Percentiles rank a stretch among this genome's conserved stretches.
Evolutionary conservation across 1,140 invertebrate genomes (phyloP).

Genomic region (Drosophila pseudoobscura): DNA sequence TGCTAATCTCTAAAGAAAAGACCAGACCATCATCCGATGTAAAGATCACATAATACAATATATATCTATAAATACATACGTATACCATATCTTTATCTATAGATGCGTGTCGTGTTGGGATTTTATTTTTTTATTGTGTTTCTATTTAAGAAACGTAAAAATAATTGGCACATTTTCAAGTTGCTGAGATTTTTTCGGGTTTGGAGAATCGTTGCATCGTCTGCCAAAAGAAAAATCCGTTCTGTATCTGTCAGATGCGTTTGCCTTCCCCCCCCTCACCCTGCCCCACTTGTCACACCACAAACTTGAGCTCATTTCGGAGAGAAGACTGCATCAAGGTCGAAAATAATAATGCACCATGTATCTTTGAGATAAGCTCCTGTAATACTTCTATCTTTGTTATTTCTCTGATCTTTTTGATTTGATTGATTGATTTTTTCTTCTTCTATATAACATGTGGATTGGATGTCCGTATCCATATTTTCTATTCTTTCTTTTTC

Average conservation of each 20-base stretch:
- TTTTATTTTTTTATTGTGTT: slow-evolving; percentile 57
- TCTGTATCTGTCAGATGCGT: slow-evolving; percentile 39
- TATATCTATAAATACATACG: slow-evolving; percentile 31
- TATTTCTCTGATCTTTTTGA: too few species aligned
- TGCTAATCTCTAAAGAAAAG: slow-evolving; percentile 45
- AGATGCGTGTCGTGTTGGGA: slow-evolving; percentile 10
- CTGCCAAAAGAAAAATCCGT: slow-evolving; percentile 15
- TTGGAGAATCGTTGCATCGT: slow-evolving; percentile 18
- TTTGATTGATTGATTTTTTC: too few species aligned
- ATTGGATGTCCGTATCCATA: too few species aligned
- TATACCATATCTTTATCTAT: neutral
- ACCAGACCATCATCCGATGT: slow-evolving; percentile 29
- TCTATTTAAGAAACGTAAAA: slow-evolving; percentile 63
- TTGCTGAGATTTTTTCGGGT: slow-evolving; percentile 41
- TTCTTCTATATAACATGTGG: too few species aligned
- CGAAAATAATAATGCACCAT: slow-evolving; percentile 8
- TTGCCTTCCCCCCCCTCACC: neutral
- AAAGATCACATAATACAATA: slow-evolving; percentile 38
- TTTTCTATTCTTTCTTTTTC: too few species aligned
- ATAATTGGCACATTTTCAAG: slow-evolving; percentile 75
- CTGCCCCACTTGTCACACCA: slow-evolving; percentile 26
- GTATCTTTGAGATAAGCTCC: too few species aligned
- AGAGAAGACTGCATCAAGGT: slow-evolving; percentile 30
- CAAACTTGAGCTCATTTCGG: slow-evolving; percentile 46
- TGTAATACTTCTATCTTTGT: too few species aligned